These are phyloP conservation scores for Scyliorhinus canicula DNA, from an alignment of 2,797 vertebrate genomes.

Conservation along the genomic window DNA sequence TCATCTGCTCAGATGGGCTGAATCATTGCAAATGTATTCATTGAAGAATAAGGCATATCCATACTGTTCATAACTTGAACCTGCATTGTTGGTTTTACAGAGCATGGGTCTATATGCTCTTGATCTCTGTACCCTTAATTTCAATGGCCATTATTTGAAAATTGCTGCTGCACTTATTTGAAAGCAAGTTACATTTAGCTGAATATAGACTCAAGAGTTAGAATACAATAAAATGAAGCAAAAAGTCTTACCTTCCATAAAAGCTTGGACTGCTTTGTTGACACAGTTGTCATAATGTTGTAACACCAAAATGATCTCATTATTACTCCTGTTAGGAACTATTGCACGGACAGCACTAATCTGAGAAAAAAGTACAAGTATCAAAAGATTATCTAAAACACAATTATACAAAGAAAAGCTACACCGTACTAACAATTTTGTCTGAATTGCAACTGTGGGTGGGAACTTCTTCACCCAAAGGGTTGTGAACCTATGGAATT, in stretches of 20 bases:
- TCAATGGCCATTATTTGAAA: not conserved
- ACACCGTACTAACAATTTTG: too few relatives aligned
- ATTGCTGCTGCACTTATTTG: not conserved
- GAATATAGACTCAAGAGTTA: not conserved
- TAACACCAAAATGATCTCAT: conserved; percentile 88
- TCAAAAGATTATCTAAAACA: not conserved
- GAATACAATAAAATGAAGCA: not conserved
- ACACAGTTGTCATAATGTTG: conserved; percentile 94
- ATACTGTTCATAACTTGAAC: not conserved
- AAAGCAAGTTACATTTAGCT: not conserved
- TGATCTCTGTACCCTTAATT: not conserved
- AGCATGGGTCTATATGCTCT: not conserved
- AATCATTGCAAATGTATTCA: not conserved
- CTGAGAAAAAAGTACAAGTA: conserved; percentile 52
- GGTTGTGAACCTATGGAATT: too few relatives aligned
- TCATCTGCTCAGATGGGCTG: not conserved
- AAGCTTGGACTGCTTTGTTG: conserved; percentile 86
- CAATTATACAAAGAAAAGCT: not conserved
- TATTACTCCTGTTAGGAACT: conserved; percentile 94
- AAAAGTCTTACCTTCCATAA: conserved; percentile 77
- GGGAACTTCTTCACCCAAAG: too few relatives aligned
- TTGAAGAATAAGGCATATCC: not conserved
- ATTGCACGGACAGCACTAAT: conserved; percentile 83
- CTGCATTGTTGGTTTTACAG: not conserved
- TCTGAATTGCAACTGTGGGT: not conserved